A percentile compares a stretch with the other conserved stretches of the same genome.
Conservation (phyloP, 2,797 vertebrate genomes). For the Malurus splendens region DNA sequence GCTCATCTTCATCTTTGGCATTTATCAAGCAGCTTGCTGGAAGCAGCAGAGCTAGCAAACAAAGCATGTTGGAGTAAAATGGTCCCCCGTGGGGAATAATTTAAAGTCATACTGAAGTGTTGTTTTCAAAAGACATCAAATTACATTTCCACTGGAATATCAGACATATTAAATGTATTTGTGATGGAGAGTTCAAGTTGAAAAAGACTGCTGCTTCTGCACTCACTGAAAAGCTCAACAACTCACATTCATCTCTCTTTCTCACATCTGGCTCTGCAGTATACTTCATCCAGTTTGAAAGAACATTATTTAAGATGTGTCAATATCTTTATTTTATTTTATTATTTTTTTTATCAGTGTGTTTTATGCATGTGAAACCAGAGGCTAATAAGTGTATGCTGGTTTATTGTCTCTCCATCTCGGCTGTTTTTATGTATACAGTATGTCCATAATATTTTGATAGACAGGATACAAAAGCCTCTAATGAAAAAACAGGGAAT, state of each 20-base stretch:
- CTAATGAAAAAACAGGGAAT: background rate
- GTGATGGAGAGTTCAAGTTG: constrained; percentile 13
- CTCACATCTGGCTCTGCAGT: background rate
- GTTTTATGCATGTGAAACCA: background rate
- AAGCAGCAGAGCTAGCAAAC: constrained; percentile 38
- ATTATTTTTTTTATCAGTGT: background rate
- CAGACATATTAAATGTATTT: background rate
- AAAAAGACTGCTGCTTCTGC: background rate
- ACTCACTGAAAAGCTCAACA: background rate
- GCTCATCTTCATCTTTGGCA: constrained; percentile 7
- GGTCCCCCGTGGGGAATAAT: constrained; percentile 24
- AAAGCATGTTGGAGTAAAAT: constrained; percentile 28
- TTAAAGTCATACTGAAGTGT: constrained; percentile 18
- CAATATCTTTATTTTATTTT: background rate
- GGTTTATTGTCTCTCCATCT: background rate
- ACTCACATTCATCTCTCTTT: background rate
- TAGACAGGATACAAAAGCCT: background rate
- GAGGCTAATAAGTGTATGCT: background rate
- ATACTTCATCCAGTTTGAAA: background rate
- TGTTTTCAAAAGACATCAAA: constrained; percentile 37
- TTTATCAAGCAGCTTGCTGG: constrained; percentile 29
- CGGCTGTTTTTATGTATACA: background rate
- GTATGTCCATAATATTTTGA: background rate
- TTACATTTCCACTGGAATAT: constrained; percentile 15
- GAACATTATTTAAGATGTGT: background rate